A percentile compares a stretch with the other conserved stretches of the same genome.
Evolutionary conservation across 2,797 vertebrate species (phyloP).

Genomic region (Chelon auratus): DNA sequence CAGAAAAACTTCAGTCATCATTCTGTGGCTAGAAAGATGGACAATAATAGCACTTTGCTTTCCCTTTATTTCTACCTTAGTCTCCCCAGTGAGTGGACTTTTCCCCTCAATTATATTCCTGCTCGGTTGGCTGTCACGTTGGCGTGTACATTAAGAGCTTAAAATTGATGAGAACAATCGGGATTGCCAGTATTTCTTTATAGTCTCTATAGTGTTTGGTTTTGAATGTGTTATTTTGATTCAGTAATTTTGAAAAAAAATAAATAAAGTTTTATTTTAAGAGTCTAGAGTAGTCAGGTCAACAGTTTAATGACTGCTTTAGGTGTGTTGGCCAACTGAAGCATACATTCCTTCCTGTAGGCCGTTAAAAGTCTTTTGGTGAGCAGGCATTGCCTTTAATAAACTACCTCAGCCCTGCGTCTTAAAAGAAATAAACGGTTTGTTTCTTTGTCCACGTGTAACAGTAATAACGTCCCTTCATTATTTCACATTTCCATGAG

Average conservation of each 20-base stretch:
- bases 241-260: too few species aligned
- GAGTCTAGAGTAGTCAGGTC: neutral
- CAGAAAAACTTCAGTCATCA: conserved; percentile 48
- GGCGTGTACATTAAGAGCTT: conserved; percentile 26
- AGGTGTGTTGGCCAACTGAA: neutral
- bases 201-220: neutral
- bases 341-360: neutral
- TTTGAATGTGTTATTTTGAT: neutral
- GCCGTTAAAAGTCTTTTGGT: neutral
- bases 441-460: conserved; percentile 10
- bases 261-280: too few species aligned
- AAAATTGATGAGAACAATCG: neutral
- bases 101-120: conserved; percentile 41
- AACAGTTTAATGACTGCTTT: neutral
- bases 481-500: neutral
- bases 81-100: conserved; percentile 47
- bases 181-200: neutral
- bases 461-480: neutral
- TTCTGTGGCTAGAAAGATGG: conserved; percentile 41
- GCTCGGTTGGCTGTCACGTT: conserved; percentile 29
- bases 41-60: conserved; percentile 47
- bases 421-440: neutral
- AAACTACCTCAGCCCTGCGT: conserved; percentile 15
- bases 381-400: neutral
- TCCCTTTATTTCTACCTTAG: conserved; percentile 30